Conservation (phyloP, 2,113 vertebrate genomes). For the Struthidea cinerea region DNA sequence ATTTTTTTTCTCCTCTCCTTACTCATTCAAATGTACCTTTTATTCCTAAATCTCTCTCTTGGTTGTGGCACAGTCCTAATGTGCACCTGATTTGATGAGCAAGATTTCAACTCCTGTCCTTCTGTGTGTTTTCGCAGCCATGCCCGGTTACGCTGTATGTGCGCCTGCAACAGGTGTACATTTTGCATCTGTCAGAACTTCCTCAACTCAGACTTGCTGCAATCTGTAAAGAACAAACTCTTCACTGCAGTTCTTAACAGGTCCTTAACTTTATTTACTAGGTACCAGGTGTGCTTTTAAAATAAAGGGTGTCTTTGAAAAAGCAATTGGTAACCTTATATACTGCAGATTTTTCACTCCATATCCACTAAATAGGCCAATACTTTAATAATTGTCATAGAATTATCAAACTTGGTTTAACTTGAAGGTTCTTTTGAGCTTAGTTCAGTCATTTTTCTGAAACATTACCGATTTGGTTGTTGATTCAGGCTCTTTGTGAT, state of each 20-base stretch:
- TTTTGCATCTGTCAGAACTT: constrained; percentile 99
- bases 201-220: constrained; percentile 97
- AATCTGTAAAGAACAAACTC: constrained; percentile 96
- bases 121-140: constrained; percentile 93
- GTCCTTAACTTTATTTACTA: constrained; percentile 85
- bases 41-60: constrained; percentile 68
- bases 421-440: not conserved
- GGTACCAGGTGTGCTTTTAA: constrained; percentile 80
- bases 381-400: not conserved
- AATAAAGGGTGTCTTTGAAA: constrained; percentile 60
- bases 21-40: constrained; percentile 70
- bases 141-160: constrained; percentile 94
- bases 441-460: not conserved
- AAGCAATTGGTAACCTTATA: constrained; percentile 53
- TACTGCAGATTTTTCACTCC: constrained; percentile 64
- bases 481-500: not conserved
- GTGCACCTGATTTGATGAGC: constrained; percentile 65
- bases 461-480: not conserved
- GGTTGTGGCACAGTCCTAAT: constrained; percentile 72
- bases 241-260: constrained; percentile 95
- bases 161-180: constrained; percentile 97
- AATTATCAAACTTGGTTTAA: not conserved
- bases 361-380: constrained; percentile 66
- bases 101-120: constrained; percentile 79
- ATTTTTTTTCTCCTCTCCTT: constrained; percentile 56